Conservation (phyloP, 2,113 vertebrate genomes). For the Hemicordylus capensis region DNA sequence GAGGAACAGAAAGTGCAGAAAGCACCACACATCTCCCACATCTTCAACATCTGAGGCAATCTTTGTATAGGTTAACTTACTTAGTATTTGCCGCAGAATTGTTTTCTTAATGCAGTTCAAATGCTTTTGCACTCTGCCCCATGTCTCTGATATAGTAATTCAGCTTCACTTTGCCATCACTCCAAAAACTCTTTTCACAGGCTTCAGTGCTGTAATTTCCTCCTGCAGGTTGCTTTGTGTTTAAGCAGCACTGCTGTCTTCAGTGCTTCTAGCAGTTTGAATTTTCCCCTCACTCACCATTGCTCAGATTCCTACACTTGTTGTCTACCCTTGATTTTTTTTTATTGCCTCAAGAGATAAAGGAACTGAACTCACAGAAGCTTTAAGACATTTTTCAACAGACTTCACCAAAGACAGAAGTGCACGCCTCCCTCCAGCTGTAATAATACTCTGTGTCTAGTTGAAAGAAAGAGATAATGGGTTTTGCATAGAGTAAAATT, state of each 20-base stretch:
- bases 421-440: not conserved
- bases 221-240: not conserved
- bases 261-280: constrained; percentile 46
- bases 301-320: constrained; percentile 25
- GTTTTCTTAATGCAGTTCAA: constrained; percentile 62
- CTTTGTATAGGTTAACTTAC: not conserved
- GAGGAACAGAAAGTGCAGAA: not conserved
- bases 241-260: constrained; percentile 22
- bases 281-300: constrained; percentile 29
- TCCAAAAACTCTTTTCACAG: constrained; percentile 38
- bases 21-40: not conserved
- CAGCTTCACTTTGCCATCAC: constrained; percentile 49
- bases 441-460: not conserved
- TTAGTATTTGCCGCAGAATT: constrained; percentile 36
- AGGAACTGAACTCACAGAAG: not conserved
- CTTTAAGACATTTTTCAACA: not conserved
- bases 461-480: not conserved
- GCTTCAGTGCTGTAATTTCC: constrained; percentile 22
- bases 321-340: constrained; percentile 20
- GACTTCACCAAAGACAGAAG: not conserved
- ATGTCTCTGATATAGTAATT: constrained; percentile 59
- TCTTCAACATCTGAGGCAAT: not conserved
- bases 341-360: constrained; percentile 25
- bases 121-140: constrained; percentile 59
- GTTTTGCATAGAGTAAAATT: constrained; percentile 7